Conservation (phyloP, 1,140 invertebrate genomes). For the Sinonovacula constricta region DNA sequence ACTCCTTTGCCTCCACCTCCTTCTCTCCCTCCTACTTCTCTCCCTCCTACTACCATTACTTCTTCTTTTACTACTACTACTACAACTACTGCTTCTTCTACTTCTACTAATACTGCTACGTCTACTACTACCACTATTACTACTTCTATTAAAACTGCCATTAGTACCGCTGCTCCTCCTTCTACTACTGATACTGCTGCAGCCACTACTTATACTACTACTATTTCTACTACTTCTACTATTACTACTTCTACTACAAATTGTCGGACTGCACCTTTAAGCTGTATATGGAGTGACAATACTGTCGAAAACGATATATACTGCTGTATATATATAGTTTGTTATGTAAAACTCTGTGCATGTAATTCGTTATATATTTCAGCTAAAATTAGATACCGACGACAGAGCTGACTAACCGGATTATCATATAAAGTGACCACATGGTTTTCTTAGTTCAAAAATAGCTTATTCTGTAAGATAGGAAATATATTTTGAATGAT, state of each 20-base stretch:
- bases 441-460: too few relatives aligned
- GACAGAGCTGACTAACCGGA: too few relatives aligned
- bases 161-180: not conserved
- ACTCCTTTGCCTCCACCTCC: not conserved
- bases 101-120: not conserved
- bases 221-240: not conserved
- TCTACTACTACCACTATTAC: not conserved
- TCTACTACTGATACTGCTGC: not conserved
- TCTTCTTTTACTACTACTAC: not conserved
- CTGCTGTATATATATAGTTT: too few relatives aligned
- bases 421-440: too few relatives aligned
- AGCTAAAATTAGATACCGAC: too few relatives aligned
- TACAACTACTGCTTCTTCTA: not conserved
- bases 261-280: too few relatives aligned
- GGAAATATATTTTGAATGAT: too few relatives aligned
- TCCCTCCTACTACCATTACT: not conserved
- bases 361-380: too few relatives aligned
- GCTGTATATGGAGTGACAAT: too few relatives aligned
- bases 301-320: too few relatives aligned
- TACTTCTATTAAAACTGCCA: not conserved
- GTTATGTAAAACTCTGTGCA: too few relatives aligned
- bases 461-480: too few relatives aligned
- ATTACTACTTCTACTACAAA: not conserved
- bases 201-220: not conserved
- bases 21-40: not conserved